Evolutionary conservation across 1,140 invertebrate species (phyloP).

Genomic region (Ceratina australensis): DNA sequence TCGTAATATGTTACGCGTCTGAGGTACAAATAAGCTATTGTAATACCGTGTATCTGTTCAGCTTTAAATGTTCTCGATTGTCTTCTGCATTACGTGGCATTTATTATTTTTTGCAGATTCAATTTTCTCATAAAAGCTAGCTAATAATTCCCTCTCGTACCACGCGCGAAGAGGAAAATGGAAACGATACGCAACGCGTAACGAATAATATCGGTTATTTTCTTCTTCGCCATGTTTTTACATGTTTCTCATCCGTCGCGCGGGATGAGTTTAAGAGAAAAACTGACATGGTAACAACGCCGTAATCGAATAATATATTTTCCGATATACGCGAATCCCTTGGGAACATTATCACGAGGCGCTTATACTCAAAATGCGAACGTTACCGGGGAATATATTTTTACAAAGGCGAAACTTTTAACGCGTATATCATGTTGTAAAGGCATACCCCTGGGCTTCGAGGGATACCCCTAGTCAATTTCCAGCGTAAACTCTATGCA

Average conservation of each 20-base stretch:
- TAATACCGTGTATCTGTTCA: no score
- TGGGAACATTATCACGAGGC: neutral
- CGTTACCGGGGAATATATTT: neutral
- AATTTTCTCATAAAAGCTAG: no score
- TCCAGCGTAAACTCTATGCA: neutral
- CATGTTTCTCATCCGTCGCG: neutral
- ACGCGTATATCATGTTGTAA: neutral
- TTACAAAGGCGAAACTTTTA: neutral
- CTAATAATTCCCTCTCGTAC: no score
- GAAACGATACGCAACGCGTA: no score
- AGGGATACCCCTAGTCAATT: neutral
- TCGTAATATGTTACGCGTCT: no score
- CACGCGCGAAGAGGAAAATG: no score
- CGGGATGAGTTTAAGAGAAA: constrained; percentile 1
- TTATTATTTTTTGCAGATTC: no score
- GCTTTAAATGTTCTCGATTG: no score
- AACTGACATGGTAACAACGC: no score
- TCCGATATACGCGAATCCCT: neutral
- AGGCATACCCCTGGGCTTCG: neutral
- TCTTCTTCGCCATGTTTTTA: neutral
- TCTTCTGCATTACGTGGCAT: no score
- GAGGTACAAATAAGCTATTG: no score
- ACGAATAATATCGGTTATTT: constrained; percentile 15
- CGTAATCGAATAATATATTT: constrained; percentile 28
- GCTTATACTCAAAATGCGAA: no score